phyloP scores from a whole-genome alignment of 2,888 invertebrate species.

The Drosophila hamatofila region DNA sequence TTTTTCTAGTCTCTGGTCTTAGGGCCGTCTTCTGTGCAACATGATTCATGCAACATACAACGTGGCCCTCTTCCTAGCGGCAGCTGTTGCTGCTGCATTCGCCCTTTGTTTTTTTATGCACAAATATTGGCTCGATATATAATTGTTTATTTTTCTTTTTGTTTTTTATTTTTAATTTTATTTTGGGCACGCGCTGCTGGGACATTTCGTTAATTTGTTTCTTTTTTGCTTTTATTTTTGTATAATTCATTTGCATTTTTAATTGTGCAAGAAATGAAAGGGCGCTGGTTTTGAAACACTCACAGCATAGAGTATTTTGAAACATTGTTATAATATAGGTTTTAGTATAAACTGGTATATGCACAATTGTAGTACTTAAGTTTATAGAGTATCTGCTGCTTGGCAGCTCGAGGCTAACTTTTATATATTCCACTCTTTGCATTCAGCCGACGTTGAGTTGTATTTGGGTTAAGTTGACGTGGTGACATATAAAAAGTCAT shows the following conservation, averaged over 20 bases:
- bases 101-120: conserved; percentile 17
- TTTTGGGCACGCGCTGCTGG: conserved; percentile 31
- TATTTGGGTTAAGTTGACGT: conserved; percentile 26
- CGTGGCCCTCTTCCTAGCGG: conserved; percentile 55
- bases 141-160: conserved; percentile 21
- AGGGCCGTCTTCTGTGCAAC: conserved; percentile 39
- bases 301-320: background rate
- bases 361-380: background rate
- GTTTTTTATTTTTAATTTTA: conserved; percentile 17
- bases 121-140: conserved; percentile 46
- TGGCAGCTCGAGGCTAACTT: background rate
- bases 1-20: conserved; percentile 73
- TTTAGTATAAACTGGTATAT: background rate
- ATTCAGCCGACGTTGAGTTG: conserved; percentile 4
- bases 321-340: background rate
- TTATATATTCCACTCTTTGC: background rate
- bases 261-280: conserved; percentile 49
- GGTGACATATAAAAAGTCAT: conserved; percentile 17
- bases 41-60: conserved; percentile 52
- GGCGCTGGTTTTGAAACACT: conserved; percentile 10
- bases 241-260: conserved; percentile 2
- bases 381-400: conserved; percentile 15
- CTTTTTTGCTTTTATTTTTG: conserved; percentile 6
- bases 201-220: conserved; percentile 33
- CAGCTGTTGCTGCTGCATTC: conserved; percentile 27